Percentiles rank a stretch among this genome's conserved stretches.
phyloP scores from a whole-genome alignment of 2,888 invertebrate species.

The Harpalus rubripes region DNA sequence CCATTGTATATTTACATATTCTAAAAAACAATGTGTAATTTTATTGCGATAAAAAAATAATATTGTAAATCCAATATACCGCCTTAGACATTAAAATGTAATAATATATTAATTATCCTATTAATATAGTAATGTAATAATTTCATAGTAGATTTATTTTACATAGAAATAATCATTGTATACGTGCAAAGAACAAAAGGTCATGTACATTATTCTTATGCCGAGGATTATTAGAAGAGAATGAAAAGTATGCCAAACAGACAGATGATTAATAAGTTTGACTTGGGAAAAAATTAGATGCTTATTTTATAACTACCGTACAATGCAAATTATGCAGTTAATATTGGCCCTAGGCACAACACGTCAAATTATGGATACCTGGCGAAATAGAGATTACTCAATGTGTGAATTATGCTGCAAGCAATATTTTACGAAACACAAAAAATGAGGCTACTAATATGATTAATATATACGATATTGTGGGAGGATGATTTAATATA shows the following conservation, averaged over 20 bases:
- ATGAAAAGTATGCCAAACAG: conserved; percentile 34
- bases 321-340: conserved; percentile 6
- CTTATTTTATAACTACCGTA: background rate
- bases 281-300: background rate
- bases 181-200: conserved; percentile 41
- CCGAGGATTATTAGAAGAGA: conserved; percentile 8
- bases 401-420: background rate
- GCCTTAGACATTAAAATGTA: conserved; percentile 10
- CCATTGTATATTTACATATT: background rate
- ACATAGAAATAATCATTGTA: conserved; percentile 26
- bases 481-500: background rate
- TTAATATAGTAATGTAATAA: conserved; percentile 43
- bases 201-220: conserved; percentile 22
- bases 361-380: background rate
- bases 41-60: background rate
- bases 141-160: conserved; percentile 42
- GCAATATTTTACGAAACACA: background rate
- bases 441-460: conserved; percentile 3
- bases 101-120: conserved; percentile 48
- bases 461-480: background rate
- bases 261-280: background rate
- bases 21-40: background rate
- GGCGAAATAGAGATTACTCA: background rate
- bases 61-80: conserved; percentile 11
- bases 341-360: background rate